A percentile compares a stretch with the other conserved stretches of the same genome.
Conservation (phyloP, 92 coral and sea anemone genomes). For the Zoanthus solanderi region DNA sequence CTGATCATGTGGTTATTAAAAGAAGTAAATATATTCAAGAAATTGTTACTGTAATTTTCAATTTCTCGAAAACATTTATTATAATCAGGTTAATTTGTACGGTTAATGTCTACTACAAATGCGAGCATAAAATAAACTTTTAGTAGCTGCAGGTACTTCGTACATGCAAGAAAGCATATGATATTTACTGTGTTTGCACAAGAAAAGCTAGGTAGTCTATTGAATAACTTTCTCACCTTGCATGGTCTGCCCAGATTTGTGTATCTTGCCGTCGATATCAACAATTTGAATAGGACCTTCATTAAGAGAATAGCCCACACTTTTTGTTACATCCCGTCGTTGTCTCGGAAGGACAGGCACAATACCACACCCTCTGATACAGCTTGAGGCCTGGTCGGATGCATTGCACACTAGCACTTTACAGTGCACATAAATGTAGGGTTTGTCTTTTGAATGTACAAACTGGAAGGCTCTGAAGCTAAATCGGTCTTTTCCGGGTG, state of each 20-base stretch:
- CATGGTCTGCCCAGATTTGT: background rate
- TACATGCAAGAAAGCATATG: background rate
- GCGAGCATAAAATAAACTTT: too few relatives aligned
- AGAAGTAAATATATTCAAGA: too few relatives aligned
- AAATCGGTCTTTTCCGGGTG: slow-evolving; percentile 29
- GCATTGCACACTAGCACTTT: slow-evolving; percentile 41
- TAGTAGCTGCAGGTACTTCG: background rate
- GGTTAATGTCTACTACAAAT: too few relatives aligned
- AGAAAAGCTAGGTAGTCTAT: background rate
- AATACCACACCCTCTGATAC: background rate
- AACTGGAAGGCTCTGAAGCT: slow-evolving; percentile 41
- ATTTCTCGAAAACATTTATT: too few relatives aligned
- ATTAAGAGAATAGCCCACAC: slow-evolving; percentile 30
- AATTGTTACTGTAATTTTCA: too few relatives aligned
- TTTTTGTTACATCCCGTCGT: background rate
- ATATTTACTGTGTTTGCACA: background rate
- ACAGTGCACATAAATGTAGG: slow-evolving; percentile 41
- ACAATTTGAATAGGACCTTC: slow-evolving; percentile 33
- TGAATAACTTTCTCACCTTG: slow-evolving; percentile 1
- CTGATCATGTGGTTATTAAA: too few relatives aligned
- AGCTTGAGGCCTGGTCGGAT: slow-evolving; percentile 10
- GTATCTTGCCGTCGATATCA: background rate
- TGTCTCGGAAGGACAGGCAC: background rate
- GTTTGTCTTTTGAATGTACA: slow-evolving; percentile 6
- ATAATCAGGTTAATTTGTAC: too few relatives aligned